These are phyloP conservation scores for Echinarachnius parma DNA, from an alignment of 53 echinoderm and acorn worm species.

Conservation along the genomic window DNA sequence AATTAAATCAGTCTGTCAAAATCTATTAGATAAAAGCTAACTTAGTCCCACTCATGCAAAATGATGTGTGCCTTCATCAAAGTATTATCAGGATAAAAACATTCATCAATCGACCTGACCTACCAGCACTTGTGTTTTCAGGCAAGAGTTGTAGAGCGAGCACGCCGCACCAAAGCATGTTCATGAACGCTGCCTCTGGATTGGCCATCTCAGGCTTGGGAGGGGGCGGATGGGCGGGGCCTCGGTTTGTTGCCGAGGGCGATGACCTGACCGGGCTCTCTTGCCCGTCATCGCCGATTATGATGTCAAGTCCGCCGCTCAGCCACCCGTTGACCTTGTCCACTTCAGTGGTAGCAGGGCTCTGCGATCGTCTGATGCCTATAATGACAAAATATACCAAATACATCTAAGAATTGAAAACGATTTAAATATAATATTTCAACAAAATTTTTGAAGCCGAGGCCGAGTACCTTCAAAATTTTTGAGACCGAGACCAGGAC, in stretches of 20 bases:
- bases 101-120: too few relatives aligned
- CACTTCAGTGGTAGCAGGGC: not conserved
- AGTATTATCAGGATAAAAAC: too few relatives aligned
- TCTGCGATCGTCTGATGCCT: slow-evolving; percentile 23
- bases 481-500: too few relatives aligned
- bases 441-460: too few relatives aligned
- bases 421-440: too few relatives aligned
- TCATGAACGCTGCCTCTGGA: slow-evolving; percentile 88
- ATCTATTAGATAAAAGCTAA: too few relatives aligned
- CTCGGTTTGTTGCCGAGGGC: too few relatives aligned
- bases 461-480: too few relatives aligned
- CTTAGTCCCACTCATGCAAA: too few relatives aligned
- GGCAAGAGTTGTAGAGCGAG: slow-evolving; percentile 90
- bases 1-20: too few relatives aligned
- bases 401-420: too few relatives aligned
- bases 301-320: slow-evolving; percentile 14
- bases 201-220: slow-evolving; percentile 74
- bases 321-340: slow-evolving; percentile 29
- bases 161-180: slow-evolving; percentile 98
- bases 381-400: not conserved
- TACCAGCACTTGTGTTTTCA: slow-evolving; percentile 96
- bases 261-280: slow-evolving; percentile 13
- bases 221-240: not conserved
- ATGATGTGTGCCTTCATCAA: too few relatives aligned
- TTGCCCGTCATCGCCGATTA: slow-evolving; percentile 4